Evolutionary conservation across 2,113 vertebrate species (phyloP), one percentile per base, ranked within the genome.

Genomic region (Lepidothrix coronata): DNA sequence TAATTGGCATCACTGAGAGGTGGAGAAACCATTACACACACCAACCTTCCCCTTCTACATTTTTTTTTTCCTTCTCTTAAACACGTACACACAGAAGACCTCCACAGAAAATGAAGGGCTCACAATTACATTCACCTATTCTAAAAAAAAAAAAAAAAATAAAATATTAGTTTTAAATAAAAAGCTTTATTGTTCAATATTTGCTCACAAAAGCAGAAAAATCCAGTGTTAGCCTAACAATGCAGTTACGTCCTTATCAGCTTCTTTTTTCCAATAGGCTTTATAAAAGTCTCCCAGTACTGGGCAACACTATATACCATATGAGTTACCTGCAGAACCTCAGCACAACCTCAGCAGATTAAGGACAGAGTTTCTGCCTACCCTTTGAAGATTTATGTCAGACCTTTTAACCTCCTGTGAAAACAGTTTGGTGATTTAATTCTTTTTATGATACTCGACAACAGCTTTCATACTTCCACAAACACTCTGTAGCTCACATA

Each of bases 381-480:
- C 11, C 71, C 68, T 91, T 94, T 97, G 92, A 93, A 95, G 79
- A 97, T 82, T 93, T 86, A 93, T 33, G 18, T 74, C 41, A 93
- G 93, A 74, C 77, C 85, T 93, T 90, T 91, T 94, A 90, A 95
- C 93, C 93, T 67, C 39, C 49, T 83, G 49, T 76, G 73, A 91
- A 97, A 96, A 67, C 48, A 84, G 75, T 93, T 92, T 73, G 30
- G 43, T 49, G 57, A 59, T 95, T 89, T 88, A 88, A 96, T 93
- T 90, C 43, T 96, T 98, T 97, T 96, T 88, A 87, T 87, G 75
- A 81, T 68, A 85, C 5, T 82, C 85, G 49, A 21, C 83, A 58
- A 48, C 61, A 95, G 92, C 82, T 97, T 95, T 97, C 94, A 83
- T 90, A 91, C n/a, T 94, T 75, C 91, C 78, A 86, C 44, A 93